These are phyloP conservation scores for Lasioglossum lativentre DNA, from an alignment of 2,888 invertebrate species.

Conservation along the genomic window DNA sequence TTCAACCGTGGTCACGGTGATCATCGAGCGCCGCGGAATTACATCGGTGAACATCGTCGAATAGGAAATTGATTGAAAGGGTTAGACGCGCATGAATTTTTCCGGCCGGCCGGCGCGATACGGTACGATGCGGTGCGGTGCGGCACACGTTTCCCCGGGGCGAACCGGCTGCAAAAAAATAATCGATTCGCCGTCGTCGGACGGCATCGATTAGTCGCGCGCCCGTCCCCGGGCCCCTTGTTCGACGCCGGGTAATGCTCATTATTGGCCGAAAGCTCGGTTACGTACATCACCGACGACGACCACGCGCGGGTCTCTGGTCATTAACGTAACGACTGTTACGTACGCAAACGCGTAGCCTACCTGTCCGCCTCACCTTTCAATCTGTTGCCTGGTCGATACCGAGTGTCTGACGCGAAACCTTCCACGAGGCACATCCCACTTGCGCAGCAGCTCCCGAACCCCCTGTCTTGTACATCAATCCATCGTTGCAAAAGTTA, in stretches of 20 bases:
- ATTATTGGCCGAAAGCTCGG: slow-evolving; percentile 59
- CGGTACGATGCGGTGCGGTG: neutral
- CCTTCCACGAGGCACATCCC: neutral
- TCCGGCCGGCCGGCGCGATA: neutral
- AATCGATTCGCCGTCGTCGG: slow-evolving; percentile 30
- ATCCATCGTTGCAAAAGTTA: neutral
- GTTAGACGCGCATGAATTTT: slow-evolving; percentile 29
- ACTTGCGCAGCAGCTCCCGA: neutral
- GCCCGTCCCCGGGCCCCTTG: neutral
- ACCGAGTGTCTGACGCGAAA: slow-evolving; percentile 46
- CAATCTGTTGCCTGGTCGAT: slow-evolving; percentile 64
- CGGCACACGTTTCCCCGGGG: neutral
- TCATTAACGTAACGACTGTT: slow-evolving; percentile 72
- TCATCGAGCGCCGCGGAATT: neutral
- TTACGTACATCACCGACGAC: slow-evolving; percentile 46
- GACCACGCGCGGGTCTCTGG: slow-evolving; percentile 18
- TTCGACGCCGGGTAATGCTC: slow-evolving; percentile 47
- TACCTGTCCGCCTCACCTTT: slow-evolving; percentile 66
- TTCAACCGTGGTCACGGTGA: neutral
- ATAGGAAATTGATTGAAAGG: slow-evolving; percentile 31
- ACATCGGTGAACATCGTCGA: slow-evolving; percentile 8
- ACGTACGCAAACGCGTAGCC: slow-evolving; percentile 54
- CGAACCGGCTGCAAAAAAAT: neutral
- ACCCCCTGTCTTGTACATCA: neutral
- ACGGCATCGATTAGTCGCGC: slow-evolving; percentile 41